Percentiles rank a stretch among this genome's conserved stretches.
Conservation (phyloP, 2,888 invertebrate genomes). For the Elaeidobius kamerunicus region DNA sequence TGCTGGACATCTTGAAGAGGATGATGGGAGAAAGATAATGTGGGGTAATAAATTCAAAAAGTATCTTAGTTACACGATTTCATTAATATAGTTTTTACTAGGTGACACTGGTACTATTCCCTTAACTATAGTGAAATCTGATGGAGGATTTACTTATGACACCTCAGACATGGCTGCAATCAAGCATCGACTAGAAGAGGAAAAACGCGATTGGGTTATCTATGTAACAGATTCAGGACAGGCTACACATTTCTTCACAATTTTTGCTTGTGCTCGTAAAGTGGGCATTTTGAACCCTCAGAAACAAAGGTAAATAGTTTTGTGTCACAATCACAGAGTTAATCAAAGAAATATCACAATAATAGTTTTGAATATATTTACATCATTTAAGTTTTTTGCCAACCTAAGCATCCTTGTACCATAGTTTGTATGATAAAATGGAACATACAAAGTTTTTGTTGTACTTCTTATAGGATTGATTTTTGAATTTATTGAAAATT, state of each 20-base stretch:
- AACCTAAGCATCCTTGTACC: too few relatives aligned
- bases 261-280: slow-evolving; percentile 72
- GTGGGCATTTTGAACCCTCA: slow-evolving; percentile 66
- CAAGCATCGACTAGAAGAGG: slow-evolving; percentile 77
- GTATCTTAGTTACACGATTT: not conserved
- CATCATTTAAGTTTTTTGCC: too few relatives aligned
- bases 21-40: slow-evolving; percentile 82
- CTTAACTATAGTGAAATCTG: slow-evolving; percentile 92
- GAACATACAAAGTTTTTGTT: too few relatives aligned
- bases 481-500: too few relatives aligned
- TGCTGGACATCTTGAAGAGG: slow-evolving; percentile 69
- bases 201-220: slow-evolving; percentile 84
- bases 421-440: too few relatives aligned
- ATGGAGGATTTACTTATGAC: slow-evolving; percentile 97
- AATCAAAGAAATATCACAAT: too few relatives aligned
- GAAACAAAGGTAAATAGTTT: slow-evolving; percentile 44
- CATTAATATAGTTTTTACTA: slow-evolving; percentile 1
- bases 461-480: too few relatives aligned
- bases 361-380: too few relatives aligned
- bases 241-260: slow-evolving; percentile 66
- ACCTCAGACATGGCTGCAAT: slow-evolving; percentile 96
- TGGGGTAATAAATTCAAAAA: slow-evolving; percentile 51
- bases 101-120: slow-evolving; percentile 66
- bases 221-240: slow-evolving; percentile 97
- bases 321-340: too few relatives aligned